Base-by-base conservation (phyloP, 1,140 invertebrate genomes). In the Holotrichia oblita region DNA sequence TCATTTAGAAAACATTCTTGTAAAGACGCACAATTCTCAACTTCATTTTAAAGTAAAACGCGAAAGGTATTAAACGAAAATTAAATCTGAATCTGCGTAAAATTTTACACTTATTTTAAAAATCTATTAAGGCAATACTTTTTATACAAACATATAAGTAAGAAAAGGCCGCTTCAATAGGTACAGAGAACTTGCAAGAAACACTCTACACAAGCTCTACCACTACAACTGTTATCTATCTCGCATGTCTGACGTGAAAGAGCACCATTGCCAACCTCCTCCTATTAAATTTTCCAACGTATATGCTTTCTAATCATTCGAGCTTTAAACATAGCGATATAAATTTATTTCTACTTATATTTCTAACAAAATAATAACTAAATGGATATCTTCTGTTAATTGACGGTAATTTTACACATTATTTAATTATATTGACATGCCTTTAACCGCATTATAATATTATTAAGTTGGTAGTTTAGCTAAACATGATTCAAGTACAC, bases 161-260 rank as follows among this genome's bases (percentile, higher is more conserved):
- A 34, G 27, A 34, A n/a, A 55, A 44, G 9, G 42, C 14, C 9
- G 48, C 48, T 55, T 55, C 17, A n/a, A 55, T n/a, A n/a, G n/a
- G n/a, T 17, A 17, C 14, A n/a, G 17, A 6, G 9, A 55, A n/a
- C 17, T 17, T 55, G 14, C 14, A 55, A 55, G 48, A 55, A 55
- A 55, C 48, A 55, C 48, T 17, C 6, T 55, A 34, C 27, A 34
- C 27, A 34, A 34, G 27, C 27, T 55, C 48, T 17, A 55, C 48
- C 17, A n/a, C 48, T 55, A 17, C 48, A 55, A 55, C 48, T 55
- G 48, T 55, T 55, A 55, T 55, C 14, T 55, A 55, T 55, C 48
- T 55, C 27, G 48, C 17, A 55, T 6, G 17, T 55, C 48, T 55
- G 10, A 14, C 10, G 48, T 55, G 48, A n/a, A 55, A 55, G 17